These are phyloP conservation scores for Stenotaenia linearis DNA, from an alignment of 2,888 invertebrate genomes.

Conservation along the genomic window DNA sequence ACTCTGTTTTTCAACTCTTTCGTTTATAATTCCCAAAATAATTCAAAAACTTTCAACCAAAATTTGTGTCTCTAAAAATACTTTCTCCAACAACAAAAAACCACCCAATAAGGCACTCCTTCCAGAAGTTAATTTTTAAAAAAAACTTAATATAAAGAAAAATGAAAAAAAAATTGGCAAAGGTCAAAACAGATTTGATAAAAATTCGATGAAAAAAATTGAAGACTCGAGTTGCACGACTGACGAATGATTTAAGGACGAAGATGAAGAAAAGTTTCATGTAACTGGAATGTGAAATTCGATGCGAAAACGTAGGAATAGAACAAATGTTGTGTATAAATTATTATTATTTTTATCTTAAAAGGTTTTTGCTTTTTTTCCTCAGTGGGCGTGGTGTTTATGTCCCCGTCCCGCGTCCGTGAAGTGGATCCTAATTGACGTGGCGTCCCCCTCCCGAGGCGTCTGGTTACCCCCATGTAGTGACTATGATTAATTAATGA, in stretches of 20 bases:
- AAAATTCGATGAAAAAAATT: not conserved
- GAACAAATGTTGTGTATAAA: not conserved
- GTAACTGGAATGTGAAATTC: not conserved
- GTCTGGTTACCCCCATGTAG: not conserved
- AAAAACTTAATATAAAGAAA: not conserved
- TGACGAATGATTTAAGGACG: not conserved
- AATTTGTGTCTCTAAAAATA: too few relatives aligned
- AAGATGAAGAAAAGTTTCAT: not conserved
- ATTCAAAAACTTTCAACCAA: too few relatives aligned
- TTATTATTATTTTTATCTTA: not conserved
- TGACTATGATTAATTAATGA: slow-evolving; percentile 5
- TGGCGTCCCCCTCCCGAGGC: not conserved
- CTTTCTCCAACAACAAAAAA: too few relatives aligned
- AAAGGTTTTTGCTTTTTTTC: not conserved
- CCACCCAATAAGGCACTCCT: too few relatives aligned
- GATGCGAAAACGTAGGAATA: not conserved
- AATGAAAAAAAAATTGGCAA: not conserved
- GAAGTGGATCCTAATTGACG: slow-evolving; percentile 1
- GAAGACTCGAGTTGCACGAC: not conserved
- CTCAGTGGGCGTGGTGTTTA: not conserved
- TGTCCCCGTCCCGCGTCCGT: not conserved
- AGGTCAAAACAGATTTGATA: not conserved
- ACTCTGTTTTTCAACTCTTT: too few relatives aligned
- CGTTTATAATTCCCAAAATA: too few relatives aligned
- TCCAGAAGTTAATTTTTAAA: too few relatives aligned